A percentile compares a stretch with the other conserved stretches of the same genome.
Conservation (phyloP, 1,140 invertebrate genomes). For the Euglossa dilemma region DNA sequence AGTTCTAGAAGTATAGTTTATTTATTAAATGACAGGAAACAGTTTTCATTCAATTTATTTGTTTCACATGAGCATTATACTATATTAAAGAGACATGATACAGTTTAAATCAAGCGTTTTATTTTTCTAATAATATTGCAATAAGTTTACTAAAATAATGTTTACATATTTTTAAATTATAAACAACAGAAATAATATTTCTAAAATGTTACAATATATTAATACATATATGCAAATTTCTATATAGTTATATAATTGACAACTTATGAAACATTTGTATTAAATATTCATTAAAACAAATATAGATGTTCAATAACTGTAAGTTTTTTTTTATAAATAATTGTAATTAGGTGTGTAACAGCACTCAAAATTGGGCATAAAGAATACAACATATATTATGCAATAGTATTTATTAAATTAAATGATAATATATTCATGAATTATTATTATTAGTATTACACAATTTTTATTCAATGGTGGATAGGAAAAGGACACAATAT, state of each 20-base stretch:
- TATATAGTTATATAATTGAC: not conserved
- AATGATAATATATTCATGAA: conserved; percentile 58
- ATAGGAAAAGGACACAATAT: conserved; percentile 57
- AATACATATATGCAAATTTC: conserved; percentile 7
- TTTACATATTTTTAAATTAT: conserved; percentile 18
- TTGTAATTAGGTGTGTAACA: not conserved
- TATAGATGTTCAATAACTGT: conserved; percentile 17
- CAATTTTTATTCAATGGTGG: conserved; percentile 50
- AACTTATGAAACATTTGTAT: conserved; percentile 17
- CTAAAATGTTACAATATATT: conserved; percentile 1
- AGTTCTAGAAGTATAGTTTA: conserved; percentile 15
- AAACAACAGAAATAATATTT: conserved; percentile 34
- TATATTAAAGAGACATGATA: not conserved
- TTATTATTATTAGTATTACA: conserved; percentile 48
- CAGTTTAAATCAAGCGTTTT: conserved; percentile 31
- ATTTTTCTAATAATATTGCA: conserved; percentile 25
- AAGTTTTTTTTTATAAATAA: conserved; percentile 20
- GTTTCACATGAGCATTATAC: not conserved
- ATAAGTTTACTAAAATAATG: conserved; percentile 36
- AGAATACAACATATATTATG: conserved; percentile 63
- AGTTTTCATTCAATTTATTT: conserved; percentile 4
- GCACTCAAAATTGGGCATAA: conserved; percentile 53
- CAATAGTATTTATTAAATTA: conserved; percentile 67
- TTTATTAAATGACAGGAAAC: conserved; percentile 2
- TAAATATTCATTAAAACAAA: conserved; percentile 14